Percentiles rank a stretch among this genome's conserved stretches.
These are phyloP conservation scores for Isurus oxyrinchus DNA, from an alignment of 2,113 vertebrate species.

Conservation along the genomic window DNA sequence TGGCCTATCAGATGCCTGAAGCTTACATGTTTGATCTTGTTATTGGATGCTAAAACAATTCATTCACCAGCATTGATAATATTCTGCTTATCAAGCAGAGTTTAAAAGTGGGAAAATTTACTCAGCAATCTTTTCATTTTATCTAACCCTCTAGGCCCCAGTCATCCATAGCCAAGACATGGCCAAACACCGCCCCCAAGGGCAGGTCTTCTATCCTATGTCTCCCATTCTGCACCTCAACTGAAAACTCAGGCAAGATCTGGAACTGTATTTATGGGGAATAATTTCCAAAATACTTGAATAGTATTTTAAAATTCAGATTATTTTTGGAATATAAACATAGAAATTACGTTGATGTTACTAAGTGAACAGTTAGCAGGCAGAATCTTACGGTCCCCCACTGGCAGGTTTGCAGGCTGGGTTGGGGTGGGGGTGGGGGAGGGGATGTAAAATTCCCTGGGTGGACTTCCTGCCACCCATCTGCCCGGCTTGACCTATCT, in stretches of 20 bases:
- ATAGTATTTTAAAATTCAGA: not conserved
- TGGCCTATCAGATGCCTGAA: not conserved
- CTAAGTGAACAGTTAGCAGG: no score
- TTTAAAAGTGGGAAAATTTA: not conserved
- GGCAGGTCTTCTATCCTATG: not conserved
- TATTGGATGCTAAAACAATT: not conserved
- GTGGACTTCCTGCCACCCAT: no score
- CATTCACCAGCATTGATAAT: not conserved
- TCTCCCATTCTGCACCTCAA: not conserved
- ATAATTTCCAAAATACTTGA: no score
- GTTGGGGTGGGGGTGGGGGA: no score
- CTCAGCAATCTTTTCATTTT: not conserved
- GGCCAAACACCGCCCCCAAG: not conserved
- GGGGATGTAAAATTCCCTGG: no score
- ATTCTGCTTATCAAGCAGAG: not conserved
- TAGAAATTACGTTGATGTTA: not conserved
- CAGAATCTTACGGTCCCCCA: no score
- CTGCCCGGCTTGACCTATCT: no score
- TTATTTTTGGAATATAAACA: not conserved
- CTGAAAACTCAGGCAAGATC: not conserved
- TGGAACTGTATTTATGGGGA: not conserved
- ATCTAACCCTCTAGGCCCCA: not conserved
- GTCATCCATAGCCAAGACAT: not conserved
- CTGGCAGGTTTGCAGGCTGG: no score
- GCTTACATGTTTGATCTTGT: not conserved